These are phyloP conservation scores for Spodoptera picta DNA, from an alignment of 2,888 invertebrate genomes.

Conservation along the genomic window DNA sequence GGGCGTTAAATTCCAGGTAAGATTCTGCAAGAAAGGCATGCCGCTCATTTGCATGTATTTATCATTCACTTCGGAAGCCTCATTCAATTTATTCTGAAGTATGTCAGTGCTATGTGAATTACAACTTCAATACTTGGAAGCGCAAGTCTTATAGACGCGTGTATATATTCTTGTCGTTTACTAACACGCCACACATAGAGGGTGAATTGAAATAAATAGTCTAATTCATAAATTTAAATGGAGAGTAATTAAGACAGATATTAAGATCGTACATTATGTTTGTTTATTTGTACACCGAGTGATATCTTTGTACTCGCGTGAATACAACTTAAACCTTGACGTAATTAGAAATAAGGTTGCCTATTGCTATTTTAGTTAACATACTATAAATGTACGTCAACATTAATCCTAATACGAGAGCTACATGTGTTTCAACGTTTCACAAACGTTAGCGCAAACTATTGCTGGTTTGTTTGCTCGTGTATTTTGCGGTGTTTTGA, in stretches of 20 bases:
- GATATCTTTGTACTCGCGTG: conserved; percentile 29
- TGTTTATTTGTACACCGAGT: conserved; percentile 42
- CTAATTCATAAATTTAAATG: conserved; percentile 61
- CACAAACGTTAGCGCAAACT: too few species aligned
- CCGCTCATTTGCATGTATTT: conserved; percentile 78
- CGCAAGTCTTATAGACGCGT: conserved; percentile 24
- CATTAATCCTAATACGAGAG: neutral
- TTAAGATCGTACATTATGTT: conserved; percentile 34
- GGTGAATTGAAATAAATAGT: conserved; percentile 58
- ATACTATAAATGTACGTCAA: neutral
- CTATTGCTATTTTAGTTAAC: neutral
- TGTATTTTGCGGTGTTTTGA: too few species aligned
- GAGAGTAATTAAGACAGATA: conserved; percentile 58
- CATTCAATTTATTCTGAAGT: conserved; percentile 53
- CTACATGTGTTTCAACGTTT: too few species aligned
- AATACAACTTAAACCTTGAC: conserved; percentile 20
- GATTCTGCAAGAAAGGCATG: conserved; percentile 90
- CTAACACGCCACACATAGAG: conserved; percentile 43
- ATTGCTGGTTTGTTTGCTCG: too few species aligned
- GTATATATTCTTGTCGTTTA: conserved; percentile 9
- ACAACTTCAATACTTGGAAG: conserved; percentile 40
- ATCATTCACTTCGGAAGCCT: conserved; percentile 56
- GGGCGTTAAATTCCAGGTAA: conserved; percentile 94
- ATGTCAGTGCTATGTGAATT: conserved; percentile 51
- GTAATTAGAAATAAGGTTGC: conserved; percentile 16